Conservation (phyloP, 2,888 invertebrate species). For the Eupithecia insigniata region DNA sequence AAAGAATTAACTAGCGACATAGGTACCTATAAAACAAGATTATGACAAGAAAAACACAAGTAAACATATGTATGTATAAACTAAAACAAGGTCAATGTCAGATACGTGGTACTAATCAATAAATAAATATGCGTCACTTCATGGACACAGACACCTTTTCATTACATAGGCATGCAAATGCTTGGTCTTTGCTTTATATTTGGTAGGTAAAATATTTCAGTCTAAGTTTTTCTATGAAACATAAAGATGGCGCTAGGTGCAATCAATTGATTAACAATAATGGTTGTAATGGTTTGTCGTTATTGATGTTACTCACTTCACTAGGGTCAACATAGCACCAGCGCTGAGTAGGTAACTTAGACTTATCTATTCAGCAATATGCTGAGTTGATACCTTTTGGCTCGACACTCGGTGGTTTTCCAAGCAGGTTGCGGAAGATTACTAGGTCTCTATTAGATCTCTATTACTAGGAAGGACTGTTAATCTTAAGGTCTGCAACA, state of each 20-base stretch:
- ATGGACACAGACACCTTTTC: background rate
- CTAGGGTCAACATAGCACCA: no score
- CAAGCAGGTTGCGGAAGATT: no score
- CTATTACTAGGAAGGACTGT: no score
- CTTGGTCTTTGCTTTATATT: background rate
- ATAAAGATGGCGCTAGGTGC: background rate
- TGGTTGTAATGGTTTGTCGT: no score
- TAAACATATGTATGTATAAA: background rate
- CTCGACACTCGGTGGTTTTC: no score
- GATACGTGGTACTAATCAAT: slow-evolving; percentile 15
- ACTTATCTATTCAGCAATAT: no score
- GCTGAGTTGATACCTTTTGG: no score
- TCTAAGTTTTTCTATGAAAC: background rate
- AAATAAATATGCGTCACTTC: slow-evolving; percentile 2
- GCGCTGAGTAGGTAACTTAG: no score
- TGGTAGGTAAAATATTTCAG: background rate
- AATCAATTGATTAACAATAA: background rate
- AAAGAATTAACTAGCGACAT: background rate
- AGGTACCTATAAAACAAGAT: background rate
- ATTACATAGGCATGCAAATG: background rate
- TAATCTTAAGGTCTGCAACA: no score
- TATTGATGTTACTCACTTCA: no score
- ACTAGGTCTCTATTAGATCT: no score
- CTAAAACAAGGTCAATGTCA: slow-evolving; percentile 28
- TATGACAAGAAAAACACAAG: slow-evolving; percentile 6